Conservation (phyloP, 2,888 invertebrate genomes). For the Miltochrista miniata region DNA sequence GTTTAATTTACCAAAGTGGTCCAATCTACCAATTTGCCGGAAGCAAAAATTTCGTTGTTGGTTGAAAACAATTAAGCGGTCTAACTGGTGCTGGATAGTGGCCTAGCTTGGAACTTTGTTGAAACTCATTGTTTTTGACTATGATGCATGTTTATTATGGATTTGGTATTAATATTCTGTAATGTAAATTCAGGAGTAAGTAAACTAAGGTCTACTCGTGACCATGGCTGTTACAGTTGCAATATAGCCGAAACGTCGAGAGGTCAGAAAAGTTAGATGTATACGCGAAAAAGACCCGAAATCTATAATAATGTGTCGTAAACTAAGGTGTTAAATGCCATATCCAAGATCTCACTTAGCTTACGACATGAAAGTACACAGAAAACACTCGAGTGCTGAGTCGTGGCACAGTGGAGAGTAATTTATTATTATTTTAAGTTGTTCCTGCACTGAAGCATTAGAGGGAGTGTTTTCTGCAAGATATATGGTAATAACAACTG, state of each 20-base stretch:
- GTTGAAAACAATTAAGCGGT: constrained; percentile 56
- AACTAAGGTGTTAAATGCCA: constrained; percentile 5
- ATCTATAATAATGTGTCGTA: too few species aligned
- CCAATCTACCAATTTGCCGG: constrained; percentile 30
- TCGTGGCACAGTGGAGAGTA: constrained; percentile 55
- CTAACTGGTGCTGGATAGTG: constrained; percentile 44
- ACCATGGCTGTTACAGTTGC: too few species aligned
- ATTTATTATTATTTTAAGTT: constrained; percentile 60
- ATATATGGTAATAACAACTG: constrained; percentile 22
- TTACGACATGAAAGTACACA: constrained; percentile 5
- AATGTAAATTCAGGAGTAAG: too few species aligned
- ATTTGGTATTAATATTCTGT: constrained; percentile 14
- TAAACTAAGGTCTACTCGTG: too few species aligned
- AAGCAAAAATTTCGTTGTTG: constrained; percentile 41
- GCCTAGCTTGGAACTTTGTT: constrained; percentile 40
- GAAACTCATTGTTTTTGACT: constrained; percentile 37
- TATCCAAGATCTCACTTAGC: constrained; percentile 10
- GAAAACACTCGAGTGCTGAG: constrained; percentile 50
- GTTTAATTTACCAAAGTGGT: constrained; percentile 27
- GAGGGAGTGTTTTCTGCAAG: constrained; percentile 31
- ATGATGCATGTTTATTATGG: constrained; percentile 12
- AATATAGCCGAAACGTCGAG: too few species aligned
- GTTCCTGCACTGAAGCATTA: constrained; percentile 42
- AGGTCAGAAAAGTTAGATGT: too few species aligned
- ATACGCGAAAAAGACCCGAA: too few species aligned